These are phyloP conservation scores for Mus spretus DNA, from an alignment of 2,797 vertebrate species.

Conservation along the genomic window DNA sequence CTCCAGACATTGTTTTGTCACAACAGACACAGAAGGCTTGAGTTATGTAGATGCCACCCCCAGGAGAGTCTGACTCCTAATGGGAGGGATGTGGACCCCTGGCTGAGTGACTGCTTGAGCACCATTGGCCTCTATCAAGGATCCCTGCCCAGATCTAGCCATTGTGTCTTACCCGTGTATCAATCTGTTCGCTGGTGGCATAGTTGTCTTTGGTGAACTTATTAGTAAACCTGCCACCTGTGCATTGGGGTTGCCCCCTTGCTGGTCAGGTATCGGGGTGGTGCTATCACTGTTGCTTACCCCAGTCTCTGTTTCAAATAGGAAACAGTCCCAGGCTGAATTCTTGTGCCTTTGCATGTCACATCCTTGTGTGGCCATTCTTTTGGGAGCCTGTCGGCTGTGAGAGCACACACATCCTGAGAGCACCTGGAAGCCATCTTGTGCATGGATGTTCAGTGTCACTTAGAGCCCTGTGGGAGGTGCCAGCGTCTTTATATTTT, in stretches of 20 bases:
- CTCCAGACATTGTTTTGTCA: rapidly evolving
- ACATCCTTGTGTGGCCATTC: rapidly evolving
- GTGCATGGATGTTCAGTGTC: not conserved
- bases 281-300: rapidly evolving
- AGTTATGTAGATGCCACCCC: not conserved
- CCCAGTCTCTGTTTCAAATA: not conserved
- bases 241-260: not conserved
- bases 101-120: rapidly evolving
- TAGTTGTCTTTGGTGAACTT: not conserved
- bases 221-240: rapidly evolving
- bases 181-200: not conserved
- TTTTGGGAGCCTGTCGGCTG: not conserved
- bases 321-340: not conserved
- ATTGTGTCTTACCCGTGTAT: rapidly evolving
- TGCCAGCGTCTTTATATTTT: rapidly evolving
- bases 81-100: rapidly evolving
- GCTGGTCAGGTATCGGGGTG: not conserved
- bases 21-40: not conserved
- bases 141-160: rapidly evolving
- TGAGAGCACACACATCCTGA: rapidly evolving
- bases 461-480: not conserved
- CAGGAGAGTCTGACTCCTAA: not conserved
- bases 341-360: not conserved
- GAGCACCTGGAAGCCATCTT: rapidly evolving
- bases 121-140: not conserved